These are phyloP conservation scores for Erythrocercus mccallii DNA, from an alignment of 2,113 vertebrate species.

Conservation along the genomic window DNA sequence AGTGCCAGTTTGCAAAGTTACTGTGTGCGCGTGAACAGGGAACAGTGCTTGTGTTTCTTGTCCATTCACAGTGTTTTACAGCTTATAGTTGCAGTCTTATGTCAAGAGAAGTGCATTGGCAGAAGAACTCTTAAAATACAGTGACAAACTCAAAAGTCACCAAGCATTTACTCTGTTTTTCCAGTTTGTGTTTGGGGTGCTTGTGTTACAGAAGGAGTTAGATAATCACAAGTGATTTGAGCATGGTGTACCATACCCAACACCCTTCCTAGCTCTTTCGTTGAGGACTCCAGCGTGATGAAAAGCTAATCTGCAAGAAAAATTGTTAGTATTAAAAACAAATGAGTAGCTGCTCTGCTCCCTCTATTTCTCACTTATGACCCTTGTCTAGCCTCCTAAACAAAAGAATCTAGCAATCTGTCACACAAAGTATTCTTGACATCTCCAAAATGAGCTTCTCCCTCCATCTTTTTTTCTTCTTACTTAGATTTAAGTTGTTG, in stretches of 20 bases:
- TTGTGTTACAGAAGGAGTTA: not conserved
- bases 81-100: not conserved
- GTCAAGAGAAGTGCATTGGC: not conserved
- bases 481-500: slow-evolving; percentile 54
- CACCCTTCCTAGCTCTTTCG: not conserved
- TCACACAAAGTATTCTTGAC: slow-evolving; percentile 65
- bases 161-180: not conserved
- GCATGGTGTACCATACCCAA: not conserved
- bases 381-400: slow-evolving; percentile 47
- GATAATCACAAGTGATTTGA: not conserved
- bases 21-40: not conserved
- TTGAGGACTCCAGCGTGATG: not conserved
- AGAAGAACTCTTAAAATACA: not conserved
- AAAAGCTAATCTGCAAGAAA: slow-evolving; percentile 50
- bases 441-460: slow-evolving; percentile 48
- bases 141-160: not conserved
- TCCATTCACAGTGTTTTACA: not conserved
- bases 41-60: not conserved
- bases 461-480: not conserved
- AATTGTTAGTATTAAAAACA: slow-evolving; percentile 54
- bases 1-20: not conserved
- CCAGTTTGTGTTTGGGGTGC: not conserved
- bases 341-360: not conserved
- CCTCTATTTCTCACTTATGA: slow-evolving; percentile 55
- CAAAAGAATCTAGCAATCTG: slow-evolving; percentile 37